Conservation (phyloP, 1,140 invertebrate genomes). For the Tachypleus tridentatus region DNA sequence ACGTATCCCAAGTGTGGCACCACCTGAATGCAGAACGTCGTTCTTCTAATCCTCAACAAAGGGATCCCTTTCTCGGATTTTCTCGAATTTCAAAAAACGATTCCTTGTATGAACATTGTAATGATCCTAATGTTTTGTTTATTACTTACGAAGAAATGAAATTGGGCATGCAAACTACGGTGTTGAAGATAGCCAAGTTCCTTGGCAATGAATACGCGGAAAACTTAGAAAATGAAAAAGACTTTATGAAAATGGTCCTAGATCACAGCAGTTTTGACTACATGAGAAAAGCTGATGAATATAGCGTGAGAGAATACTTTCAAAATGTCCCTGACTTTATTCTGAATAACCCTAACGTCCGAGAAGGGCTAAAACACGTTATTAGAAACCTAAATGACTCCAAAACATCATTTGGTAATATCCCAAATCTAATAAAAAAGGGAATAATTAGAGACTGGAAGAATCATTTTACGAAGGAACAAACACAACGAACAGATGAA, state of each 20-base stretch:
- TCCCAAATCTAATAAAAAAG: no score
- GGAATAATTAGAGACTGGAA: constrained; percentile 39
- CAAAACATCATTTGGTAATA: constrained; percentile 28
- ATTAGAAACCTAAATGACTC: neutral
- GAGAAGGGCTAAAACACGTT: neutral
- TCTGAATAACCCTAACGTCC: no score
- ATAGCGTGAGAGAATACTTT: no score
- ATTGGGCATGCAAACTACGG: neutral
- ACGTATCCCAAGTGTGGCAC: constrained; percentile 27
- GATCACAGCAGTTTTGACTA: no score
- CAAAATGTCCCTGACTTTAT: no score
- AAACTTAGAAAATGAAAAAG: constrained; percentile 16
- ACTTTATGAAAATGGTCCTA: constrained; percentile 11
- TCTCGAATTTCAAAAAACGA: no score
- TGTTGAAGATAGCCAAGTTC: constrained; percentile 15
- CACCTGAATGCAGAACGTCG: constrained; percentile 21
- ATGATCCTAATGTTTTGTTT: constrained; percentile 31
- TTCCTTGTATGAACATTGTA: constrained; percentile 25
- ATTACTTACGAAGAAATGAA: constrained; percentile 27
- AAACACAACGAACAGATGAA: constrained; percentile 32
- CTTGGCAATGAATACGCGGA: constrained; percentile 9
- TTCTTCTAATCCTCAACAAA: constrained; percentile 8
- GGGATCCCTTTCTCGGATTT: no score
- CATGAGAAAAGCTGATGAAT: constrained; percentile 13
- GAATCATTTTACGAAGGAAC: constrained; percentile 33